phyloP scores from a whole-genome alignment of 2,113 vertebrate species.

The Etheostoma cragini region DNA sequence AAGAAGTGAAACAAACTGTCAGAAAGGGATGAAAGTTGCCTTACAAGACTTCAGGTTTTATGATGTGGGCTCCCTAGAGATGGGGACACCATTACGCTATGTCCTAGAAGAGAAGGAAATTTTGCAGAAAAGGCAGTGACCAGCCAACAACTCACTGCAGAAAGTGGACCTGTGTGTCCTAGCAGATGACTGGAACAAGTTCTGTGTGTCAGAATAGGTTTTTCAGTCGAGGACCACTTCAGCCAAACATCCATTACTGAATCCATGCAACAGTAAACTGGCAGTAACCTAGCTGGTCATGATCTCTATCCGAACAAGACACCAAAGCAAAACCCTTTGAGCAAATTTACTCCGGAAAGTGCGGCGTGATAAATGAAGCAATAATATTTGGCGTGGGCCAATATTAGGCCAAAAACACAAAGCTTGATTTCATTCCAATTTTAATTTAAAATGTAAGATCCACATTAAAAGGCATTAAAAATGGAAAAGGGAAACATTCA shows the following conservation, averaged over 20 bases:
- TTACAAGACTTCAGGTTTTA: conserved; percentile 43
- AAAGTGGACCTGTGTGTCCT: conserved; percentile 23
- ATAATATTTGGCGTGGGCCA: conserved; percentile 37
- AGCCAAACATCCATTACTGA: conserved; percentile 49
- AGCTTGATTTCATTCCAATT: conserved; percentile 61
- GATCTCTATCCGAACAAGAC: conserved; percentile 35
- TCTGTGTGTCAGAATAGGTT: conserved; percentile 51
- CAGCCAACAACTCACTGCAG: not conserved
- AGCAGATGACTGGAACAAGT: conserved; percentile 38
- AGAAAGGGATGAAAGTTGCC: conserved; percentile 46
- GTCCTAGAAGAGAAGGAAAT: conserved; percentile 26
- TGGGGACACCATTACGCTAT: not conserved
- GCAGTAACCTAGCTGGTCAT: conserved; percentile 60
- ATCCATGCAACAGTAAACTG: conserved; percentile 70
- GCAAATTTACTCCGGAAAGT: conserved; percentile 36
- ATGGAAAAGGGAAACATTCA: conserved; percentile 20
- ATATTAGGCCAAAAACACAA: conserved; percentile 54
- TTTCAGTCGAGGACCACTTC: conserved; percentile 33
- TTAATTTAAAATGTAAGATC: conserved; percentile 17
- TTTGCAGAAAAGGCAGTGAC: conserved; percentile 23
- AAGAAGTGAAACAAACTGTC: conserved; percentile 45
- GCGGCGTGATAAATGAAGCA: conserved; percentile 55
- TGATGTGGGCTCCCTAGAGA: conserved; percentile 34
- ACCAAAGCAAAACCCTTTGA: conserved; percentile 26
- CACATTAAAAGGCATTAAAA: conserved; percentile 52